Conservation (phyloP, 2,797 vertebrate species). For the Glossophaga mutica region DNA sequence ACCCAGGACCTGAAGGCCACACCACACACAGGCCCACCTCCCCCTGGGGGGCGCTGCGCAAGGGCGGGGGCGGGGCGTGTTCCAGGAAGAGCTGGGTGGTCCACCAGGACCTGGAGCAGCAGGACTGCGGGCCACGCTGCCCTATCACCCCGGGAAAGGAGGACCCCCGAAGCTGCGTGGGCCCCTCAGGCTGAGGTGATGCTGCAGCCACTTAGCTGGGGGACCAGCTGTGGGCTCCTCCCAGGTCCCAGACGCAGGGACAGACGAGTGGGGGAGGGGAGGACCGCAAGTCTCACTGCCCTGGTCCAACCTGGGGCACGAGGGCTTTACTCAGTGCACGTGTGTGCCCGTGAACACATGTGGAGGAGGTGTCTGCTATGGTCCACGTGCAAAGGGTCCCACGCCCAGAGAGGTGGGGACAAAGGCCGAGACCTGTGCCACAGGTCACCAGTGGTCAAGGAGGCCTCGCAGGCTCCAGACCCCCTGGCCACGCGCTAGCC, state of each 20-base stretch:
- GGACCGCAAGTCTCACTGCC: rapidly evolving
- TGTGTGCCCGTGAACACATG: neutral
- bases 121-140: neutral
- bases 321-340: neutral
- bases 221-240: neutral
- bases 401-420: rapidly evolving
- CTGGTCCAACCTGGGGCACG: rapidly evolving
- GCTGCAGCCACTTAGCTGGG: too few species aligned
- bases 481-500: rapidly evolving
- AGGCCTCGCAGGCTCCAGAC: neutral
- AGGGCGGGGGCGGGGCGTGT: neutral
- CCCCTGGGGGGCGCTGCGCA: neutral
- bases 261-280: rapidly evolving
- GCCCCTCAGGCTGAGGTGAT: neutral
- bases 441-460: neutral
- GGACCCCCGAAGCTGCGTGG: neutral
- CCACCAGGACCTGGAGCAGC: neutral
- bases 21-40: neutral
- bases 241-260: rapidly evolving
- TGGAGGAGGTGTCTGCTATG: too few species aligned
- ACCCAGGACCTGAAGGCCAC: neutral
- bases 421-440: neutral
- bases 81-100: rapidly evolving
- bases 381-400: neutral
- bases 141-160: neutral